Evolutionary conservation across 2,888 invertebrate species (phyloP).

Genomic region (Calameuta filiformis): DNA sequence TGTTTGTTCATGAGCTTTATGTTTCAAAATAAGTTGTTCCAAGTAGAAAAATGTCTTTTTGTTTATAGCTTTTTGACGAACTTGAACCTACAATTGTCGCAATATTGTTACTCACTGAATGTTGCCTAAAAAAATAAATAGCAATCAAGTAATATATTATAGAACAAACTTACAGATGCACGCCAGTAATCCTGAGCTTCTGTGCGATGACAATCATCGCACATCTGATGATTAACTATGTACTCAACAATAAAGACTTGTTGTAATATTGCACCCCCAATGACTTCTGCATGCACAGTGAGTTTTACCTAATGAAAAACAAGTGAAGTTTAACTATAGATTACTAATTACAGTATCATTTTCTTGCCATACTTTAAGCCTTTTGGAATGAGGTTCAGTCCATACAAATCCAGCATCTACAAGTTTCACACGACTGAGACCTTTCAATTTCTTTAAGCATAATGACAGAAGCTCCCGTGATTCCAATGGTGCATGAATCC

Average conservation of each 20-base stretch:
- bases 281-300: conserved; percentile 94
- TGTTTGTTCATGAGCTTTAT: conserved; percentile 90
- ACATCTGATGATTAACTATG: conserved; percentile 92
- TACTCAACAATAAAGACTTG: conserved; percentile 97
- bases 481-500: conserved; percentile 88
- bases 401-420: conserved; percentile 97
- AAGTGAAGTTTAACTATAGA: not conserved
- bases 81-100: conserved; percentile 75
- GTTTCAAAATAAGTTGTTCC: conserved; percentile 96
- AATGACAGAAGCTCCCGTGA: conserved; percentile 89
- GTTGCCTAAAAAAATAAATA: conserved; percentile 7
- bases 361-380: conserved; percentile 80
- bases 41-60: conserved; percentile 98
- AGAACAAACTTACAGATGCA: conserved; percentile 71
- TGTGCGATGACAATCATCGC: conserved; percentile 94
- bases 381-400: conserved; percentile 99
- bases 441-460: conserved; percentile 93
- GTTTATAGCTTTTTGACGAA: conserved; percentile 88
- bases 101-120: not conserved
- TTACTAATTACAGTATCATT: not conserved
- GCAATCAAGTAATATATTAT: not conserved
- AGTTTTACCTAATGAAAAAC: conserved; percentile 75
- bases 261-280: conserved; percentile 90
- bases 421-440: conserved; percentile 87
- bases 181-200: conserved; percentile 99